Evolutionary conservation across 2,113 vertebrate genomes (phyloP), one percentile per base, ranked within the genome.

Genomic region (Sinocyclocheilus anophthalmus): DNA sequence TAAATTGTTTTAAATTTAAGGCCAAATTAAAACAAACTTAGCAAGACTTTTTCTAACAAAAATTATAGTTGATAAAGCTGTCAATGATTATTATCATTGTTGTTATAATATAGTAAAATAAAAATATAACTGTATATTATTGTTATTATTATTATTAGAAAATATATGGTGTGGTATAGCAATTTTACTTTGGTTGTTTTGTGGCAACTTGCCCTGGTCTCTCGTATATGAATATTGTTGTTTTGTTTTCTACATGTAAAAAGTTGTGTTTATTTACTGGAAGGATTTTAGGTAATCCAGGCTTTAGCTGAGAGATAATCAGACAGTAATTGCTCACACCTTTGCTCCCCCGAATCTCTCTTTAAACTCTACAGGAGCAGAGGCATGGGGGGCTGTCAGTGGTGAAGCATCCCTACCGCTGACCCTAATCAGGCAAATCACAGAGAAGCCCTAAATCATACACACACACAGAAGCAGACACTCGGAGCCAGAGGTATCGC

Each of bases 401-500:
- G 55, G 76, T 70, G 84, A 84, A 69, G 55, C 81, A 72, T 84
- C 73, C 73, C 59, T 67, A 69, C 70, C 77, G 61, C 77, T 76
- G 88, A 84, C 81, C 87, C 85, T 85, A 86, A 88, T 91, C 90
- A 88, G 69, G 77, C 81, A 76, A 59, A 78, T 87, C 88, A 88
- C 89, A 85, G 88, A 87, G 84, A 85, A 89, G 83, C 69, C 84
- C 83, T 84, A 88, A 86, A 82, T 82, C 88, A 87, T 67, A 84
- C 84, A 48, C 84, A 81, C 86, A 76, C 76, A 75, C 76, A 75
- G 85, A 84, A 83, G 39, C 78, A 90, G 91, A 90, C 84, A 65
- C 75, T 87, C 65, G 84, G 87, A 91, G 87, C 69, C 4, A 42
- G 87, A 90, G 93, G 89, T 65, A 87, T 90, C 61, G 89, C 88